phyloP scores from a whole-genome alignment of 1,140 invertebrate species.

The Brachionus asplanchnoidis region DNA sequence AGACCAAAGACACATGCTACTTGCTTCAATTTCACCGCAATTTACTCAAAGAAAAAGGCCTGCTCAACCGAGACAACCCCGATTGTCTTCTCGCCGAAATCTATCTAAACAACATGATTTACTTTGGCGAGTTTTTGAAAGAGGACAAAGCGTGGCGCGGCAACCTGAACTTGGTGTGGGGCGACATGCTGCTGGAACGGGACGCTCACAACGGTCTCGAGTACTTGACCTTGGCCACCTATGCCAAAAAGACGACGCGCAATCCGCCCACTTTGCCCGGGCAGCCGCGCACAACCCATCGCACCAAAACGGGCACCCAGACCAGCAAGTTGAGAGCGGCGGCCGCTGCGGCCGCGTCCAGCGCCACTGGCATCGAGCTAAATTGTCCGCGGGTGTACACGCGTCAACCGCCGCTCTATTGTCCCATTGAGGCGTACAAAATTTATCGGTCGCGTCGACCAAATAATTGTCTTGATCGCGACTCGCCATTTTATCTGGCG shows the following conservation, averaged over 20 bases:
- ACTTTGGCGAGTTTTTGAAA: slow-evolving; percentile 39
- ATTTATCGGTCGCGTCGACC: slow-evolving; percentile 7
- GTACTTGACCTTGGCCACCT: slow-evolving; percentile 32
- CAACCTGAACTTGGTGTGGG: slow-evolving; percentile 28
- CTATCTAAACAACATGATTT: slow-evolving; percentile 34
- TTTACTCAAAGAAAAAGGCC: slow-evolving; percentile 26
- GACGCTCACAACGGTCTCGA: slow-evolving; percentile 19
- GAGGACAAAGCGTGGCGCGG: slow-evolving; percentile 40
- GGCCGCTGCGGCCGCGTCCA: background rate
- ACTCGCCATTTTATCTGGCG: slow-evolving; percentile 28
- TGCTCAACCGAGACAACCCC: slow-evolving; percentile 26
- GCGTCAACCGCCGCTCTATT: background rate
- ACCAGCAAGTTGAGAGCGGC: slow-evolving; percentile 34
- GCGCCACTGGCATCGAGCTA: background rate
- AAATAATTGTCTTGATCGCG: background rate
- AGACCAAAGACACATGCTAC: slow-evolving; percentile 32
- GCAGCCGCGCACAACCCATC: background rate
- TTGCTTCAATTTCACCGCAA: slow-evolving; percentile 22
- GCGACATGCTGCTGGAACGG: slow-evolving; percentile 2
- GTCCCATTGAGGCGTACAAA: slow-evolving; percentile 37
- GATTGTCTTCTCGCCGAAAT: slow-evolving; percentile 25
- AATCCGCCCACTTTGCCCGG: background rate
- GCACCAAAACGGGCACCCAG: slow-evolving; percentile 34
- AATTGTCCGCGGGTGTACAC: slow-evolving; percentile 30
- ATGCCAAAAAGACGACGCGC: slow-evolving; percentile 27